Evolutionary conservation across 2,797 vertebrate genomes (phyloP).

Genomic region (Loris lydekkerianus): DNA sequence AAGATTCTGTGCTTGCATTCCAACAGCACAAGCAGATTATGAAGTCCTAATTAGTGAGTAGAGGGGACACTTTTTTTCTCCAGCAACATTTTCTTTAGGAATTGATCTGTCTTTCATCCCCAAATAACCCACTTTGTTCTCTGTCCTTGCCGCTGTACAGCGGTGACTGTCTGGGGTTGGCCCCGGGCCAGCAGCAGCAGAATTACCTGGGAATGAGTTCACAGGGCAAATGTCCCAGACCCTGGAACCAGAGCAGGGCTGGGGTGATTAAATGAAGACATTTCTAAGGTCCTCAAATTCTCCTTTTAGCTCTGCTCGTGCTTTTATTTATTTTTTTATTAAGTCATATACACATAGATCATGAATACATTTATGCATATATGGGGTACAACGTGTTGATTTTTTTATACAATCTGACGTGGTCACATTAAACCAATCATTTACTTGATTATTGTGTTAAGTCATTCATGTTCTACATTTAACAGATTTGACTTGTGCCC

Average conservation of each 20-base stretch:
- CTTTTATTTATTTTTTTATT: neutral
- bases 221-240: neutral
- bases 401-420: too few species aligned
- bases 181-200: neutral
- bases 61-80: neutral
- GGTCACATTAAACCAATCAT: too few species aligned
- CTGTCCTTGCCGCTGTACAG: neutral
- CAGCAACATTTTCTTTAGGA: neutral
- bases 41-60: neutral
- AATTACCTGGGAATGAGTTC: neutral
- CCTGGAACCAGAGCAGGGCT: neutral
- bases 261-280: neutral
- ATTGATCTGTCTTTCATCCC: neutral
- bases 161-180: neutral
- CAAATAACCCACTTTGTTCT: neutral
- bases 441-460: too few species aligned
- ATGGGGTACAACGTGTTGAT: too few species aligned
- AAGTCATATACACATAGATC: too few species aligned
- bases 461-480: too few species aligned
- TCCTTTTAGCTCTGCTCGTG: neutral
- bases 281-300: conserved; percentile 9
- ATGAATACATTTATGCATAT: too few species aligned
- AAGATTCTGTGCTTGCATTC: neutral
- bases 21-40: neutral
- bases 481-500: too few species aligned